phyloP scores from a whole-genome alignment of 2,797 vertebrate genomes.

The Leucoraja ocellata region DNA sequence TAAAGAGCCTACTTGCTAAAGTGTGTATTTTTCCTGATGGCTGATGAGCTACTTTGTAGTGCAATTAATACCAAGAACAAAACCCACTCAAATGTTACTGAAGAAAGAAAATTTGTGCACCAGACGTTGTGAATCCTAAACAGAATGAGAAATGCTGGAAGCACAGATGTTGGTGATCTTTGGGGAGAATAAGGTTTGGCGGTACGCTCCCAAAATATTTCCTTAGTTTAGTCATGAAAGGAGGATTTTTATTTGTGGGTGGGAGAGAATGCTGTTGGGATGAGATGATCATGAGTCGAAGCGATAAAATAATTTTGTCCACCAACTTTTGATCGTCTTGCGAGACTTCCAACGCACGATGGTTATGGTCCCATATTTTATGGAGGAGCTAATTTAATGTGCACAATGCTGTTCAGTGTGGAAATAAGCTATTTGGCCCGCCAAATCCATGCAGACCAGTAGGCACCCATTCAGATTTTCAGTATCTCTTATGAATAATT shows the following conservation, averaged over 20 bases:
- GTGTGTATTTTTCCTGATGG: not conserved
- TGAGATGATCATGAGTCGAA: not conserved
- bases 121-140: not conserved
- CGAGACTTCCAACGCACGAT: not conserved
- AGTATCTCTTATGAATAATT: not conserved
- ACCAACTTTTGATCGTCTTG: not conserved
- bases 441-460: too few species aligned
- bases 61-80: not conserved
- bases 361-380: not conserved
- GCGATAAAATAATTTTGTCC: not conserved
- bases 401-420: not conserved
- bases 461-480: too few species aligned
- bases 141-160: not conserved
- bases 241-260: not conserved
- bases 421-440: too few species aligned
- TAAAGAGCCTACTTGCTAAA: not conserved
- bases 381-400: not conserved
- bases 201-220: not conserved
- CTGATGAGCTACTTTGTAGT: not conserved
- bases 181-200: not conserved
- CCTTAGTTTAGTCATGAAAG: not conserved
- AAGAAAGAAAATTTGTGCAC: not conserved
- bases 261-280: not conserved
- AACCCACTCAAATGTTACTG: not conserved
- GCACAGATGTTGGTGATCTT: not conserved